Evolutionary conservation across 2,888 invertebrate genomes (phyloP).

Genomic region (Malthinus flaveolus): DNA sequence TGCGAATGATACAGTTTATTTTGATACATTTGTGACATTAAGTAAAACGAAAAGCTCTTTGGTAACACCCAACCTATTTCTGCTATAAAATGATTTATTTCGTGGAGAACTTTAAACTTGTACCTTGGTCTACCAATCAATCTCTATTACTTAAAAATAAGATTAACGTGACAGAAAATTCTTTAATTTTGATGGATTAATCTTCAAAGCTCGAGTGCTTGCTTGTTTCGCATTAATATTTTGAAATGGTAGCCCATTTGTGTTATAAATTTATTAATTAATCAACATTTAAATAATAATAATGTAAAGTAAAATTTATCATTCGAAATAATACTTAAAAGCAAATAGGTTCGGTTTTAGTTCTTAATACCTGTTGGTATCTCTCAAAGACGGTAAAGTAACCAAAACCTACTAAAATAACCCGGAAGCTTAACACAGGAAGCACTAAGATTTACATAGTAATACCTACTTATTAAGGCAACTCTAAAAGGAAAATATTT

Average conservation of each 20-base stretch:
- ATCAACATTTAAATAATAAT: no score
- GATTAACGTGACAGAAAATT: slow-evolving; percentile 17
- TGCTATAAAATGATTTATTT: slow-evolving; percentile 15
- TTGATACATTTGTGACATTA: neutral
- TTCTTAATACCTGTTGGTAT: slow-evolving; percentile 14
- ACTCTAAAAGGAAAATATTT: neutral
- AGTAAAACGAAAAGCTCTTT: neutral
- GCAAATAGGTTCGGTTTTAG: neutral
- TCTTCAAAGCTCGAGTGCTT: neutral
- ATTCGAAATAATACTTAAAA: no score
- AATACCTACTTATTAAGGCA: slow-evolving; percentile 15
- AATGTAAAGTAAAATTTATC: no score
- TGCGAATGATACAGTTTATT: no score
- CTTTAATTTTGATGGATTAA: slow-evolving; percentile 25
- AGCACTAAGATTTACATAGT: slow-evolving; percentile 20
- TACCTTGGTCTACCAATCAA: slow-evolving; percentile 15
- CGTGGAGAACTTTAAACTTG: slow-evolving; percentile 2
- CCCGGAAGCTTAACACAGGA: slow-evolving; percentile 18
- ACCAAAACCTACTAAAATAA: slow-evolving; percentile 8
- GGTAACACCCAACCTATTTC: neutral
- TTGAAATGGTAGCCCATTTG: no score
- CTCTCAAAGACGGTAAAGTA: slow-evolving; percentile 5
- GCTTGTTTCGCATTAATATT: neutral
- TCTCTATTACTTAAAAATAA: slow-evolving; percentile 20
- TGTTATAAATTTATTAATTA: no score